Conservation (phyloP, 2,797 vertebrate species). For the Eupleurogrammus muticus region DNA sequence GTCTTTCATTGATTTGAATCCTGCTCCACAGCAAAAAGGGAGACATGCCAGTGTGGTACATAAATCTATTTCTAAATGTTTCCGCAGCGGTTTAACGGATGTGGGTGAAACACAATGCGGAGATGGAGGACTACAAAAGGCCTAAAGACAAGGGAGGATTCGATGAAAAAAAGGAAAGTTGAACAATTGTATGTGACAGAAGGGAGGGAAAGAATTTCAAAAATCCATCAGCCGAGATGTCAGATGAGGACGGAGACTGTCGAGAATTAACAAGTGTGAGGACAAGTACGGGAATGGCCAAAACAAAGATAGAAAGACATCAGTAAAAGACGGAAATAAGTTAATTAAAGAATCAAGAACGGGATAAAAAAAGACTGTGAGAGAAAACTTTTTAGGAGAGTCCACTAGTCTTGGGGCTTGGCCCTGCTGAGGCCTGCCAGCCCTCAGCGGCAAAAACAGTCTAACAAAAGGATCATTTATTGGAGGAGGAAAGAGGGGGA, state of each 20-base stretch:
- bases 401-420: conserved; percentile 54
- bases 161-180: conserved; percentile 26
- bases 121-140: conserved; percentile 38
- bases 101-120: conserved; percentile 40
- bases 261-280: conserved; percentile 2
- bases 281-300: background rate
- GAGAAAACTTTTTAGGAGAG: conserved; percentile 53
- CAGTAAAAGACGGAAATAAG: conserved; percentile 2
- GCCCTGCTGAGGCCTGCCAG: conserved; percentile 64
- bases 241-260: conserved; percentile 38
- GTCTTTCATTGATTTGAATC: conserved; percentile 26
- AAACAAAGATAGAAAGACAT: conserved; percentile 19
- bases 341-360: conserved; percentile 9
- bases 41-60: conserved; percentile 12
- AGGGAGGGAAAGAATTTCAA: conserved; percentile 69
- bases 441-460: conserved; percentile 70
- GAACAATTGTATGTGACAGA: conserved; percentile 54
- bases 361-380: conserved; percentile 8
- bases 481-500: conserved; percentile 77
- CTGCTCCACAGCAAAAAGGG: conserved; percentile 15
- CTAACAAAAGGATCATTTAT: conserved; percentile 86
- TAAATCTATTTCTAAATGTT: conserved; percentile 52
- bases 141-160: conserved; percentile 37
- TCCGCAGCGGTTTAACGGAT: conserved; percentile 14
- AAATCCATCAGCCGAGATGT: conserved; percentile 63